Conservation (phyloP, 2,113 vertebrate genomes). For the Tragulus kanchil region DNA sequence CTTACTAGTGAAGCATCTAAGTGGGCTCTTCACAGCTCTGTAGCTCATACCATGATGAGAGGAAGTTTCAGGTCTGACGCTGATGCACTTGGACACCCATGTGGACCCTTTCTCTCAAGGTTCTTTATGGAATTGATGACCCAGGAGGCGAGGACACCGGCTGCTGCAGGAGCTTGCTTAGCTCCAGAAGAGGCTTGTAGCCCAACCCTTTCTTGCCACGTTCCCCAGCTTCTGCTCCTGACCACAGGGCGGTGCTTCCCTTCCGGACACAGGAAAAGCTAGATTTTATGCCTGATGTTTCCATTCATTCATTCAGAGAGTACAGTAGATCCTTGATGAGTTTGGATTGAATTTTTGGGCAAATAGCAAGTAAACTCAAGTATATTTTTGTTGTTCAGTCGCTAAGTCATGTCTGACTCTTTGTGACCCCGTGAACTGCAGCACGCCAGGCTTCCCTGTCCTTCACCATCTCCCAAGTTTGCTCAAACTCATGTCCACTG, state of each 20-base stretch:
- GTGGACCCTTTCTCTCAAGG: neutral
- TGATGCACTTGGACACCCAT: neutral
- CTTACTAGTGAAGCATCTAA: neutral
- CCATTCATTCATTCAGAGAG: neutral
- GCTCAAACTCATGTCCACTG: neutral
- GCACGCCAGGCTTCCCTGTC: neutral
- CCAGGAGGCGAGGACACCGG: too few species aligned
- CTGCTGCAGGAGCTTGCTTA: neutral
- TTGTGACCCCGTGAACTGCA: neutral
- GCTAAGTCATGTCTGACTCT: neutral
- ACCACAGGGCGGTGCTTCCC: neutral
- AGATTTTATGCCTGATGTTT: neutral
- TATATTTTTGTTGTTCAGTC: neutral
- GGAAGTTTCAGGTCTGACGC: neutral
- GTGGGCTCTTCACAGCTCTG: neutral
- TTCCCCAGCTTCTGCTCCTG: neutral
- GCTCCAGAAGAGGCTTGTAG: neutral
- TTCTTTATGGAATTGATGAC: neutral
- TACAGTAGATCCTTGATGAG: neutral
- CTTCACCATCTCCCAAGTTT: neutral
- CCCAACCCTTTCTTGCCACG: neutral
- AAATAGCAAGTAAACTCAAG: neutral
- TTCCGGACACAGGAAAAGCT: neutral
- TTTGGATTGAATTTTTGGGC: slow-evolving; percentile 24
- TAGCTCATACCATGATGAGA: neutral